Percentiles rank a stretch among this genome's conserved stretches.
Evolutionary conservation across 2,797 vertebrate genomes (phyloP).

Genomic region (Atherinosoma microstoma): DNA sequence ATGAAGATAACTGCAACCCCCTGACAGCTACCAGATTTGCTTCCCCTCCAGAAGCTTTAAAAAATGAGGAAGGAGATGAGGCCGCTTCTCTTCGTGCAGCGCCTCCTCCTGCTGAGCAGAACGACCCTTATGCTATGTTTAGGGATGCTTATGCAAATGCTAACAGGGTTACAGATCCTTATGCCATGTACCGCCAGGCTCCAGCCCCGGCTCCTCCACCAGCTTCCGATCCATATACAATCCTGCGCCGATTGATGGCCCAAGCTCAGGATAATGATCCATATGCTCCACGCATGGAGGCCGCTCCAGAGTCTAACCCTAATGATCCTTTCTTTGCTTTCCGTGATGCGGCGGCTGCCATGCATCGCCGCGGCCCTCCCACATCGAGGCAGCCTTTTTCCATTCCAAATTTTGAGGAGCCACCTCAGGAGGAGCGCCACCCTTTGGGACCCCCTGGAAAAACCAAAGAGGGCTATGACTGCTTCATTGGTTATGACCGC

Average conservation of each 20-base stretch:
- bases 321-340: conserved; percentile 69
- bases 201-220: conserved; percentile 43
- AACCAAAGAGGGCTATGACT: conserved; percentile 87
- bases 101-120: conserved; percentile 61
- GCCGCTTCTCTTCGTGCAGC: conserved; percentile 69
- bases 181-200: conserved; percentile 70
- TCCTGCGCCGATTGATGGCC: conserved; percentile 57
- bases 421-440: conserved; percentile 66
- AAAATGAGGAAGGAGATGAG: conserved; percentile 59
- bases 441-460: conserved; percentile 84
- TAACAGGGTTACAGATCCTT: conserved; percentile 73
- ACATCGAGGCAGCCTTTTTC: conserved; percentile 62
- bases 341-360: conserved; percentile 56
- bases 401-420: conserved; percentile 60
- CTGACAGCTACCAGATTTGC: conserved; percentile 76
- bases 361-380: conserved; percentile 63
- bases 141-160: conserved; percentile 62
- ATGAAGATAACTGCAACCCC: conserved; percentile 84
- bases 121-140: conserved; percentile 79
- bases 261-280: conserved; percentile 63
- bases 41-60: conserved; percentile 61
- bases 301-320: conserved; percentile 56
- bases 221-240: conserved; percentile 57
- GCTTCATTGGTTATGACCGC: conserved; percentile 84
- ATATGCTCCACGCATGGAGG: conserved; percentile 49